Evolutionary conservation across 2,888 invertebrate genomes (phyloP), one percentile per base, ranked within the genome.

Genomic region (Phorcus lineatus): DNA sequence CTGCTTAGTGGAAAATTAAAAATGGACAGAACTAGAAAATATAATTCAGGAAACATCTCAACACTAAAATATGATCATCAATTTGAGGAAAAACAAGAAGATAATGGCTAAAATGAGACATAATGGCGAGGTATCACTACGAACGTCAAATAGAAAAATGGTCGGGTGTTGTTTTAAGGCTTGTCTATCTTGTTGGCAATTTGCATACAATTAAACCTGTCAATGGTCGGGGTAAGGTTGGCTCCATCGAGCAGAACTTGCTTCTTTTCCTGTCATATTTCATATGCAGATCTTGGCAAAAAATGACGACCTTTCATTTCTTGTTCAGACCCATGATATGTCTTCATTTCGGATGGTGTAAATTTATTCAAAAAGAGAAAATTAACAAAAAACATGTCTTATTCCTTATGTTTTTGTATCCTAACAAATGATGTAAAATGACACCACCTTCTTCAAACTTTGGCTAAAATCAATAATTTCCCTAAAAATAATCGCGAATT

Each of bases 131-230:
- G 17, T 40, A 36, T 70, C 70, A 70, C 24, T 36, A 36, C 36
- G 36, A 70, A 40, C 47, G 47, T 47, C 47, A 47, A 47, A 47
- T 47, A 70, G 40, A 40, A 70, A 70, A 28, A 70, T 19, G 36
- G 36, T 11, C 70, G 28, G 28, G 70, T 40, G 40, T 70, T 70
- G 70, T 70, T 70, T 70, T 70, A 19, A 70, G 28, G 70, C 70
- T 70, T 70, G 70, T 70, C 70, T 70, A 70, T 70, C 70, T 36
- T 31, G 19, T 19, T 19, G 1, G 28, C 70, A 70, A 70, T 70
- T 70, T 70, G 70, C 70, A 70, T 70, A 70, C 70, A 40, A 70
- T 70, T 70, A 70, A 70, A 70, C 70, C 36, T 70, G 70, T 70
- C 70, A 70, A 7, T 36, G 70, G 4, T 40, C 19, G 36, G 36